These are phyloP conservation scores for Dyspetes luteomarginatus DNA, from an alignment of 2,888 invertebrate genomes.

Conservation along the genomic window DNA sequence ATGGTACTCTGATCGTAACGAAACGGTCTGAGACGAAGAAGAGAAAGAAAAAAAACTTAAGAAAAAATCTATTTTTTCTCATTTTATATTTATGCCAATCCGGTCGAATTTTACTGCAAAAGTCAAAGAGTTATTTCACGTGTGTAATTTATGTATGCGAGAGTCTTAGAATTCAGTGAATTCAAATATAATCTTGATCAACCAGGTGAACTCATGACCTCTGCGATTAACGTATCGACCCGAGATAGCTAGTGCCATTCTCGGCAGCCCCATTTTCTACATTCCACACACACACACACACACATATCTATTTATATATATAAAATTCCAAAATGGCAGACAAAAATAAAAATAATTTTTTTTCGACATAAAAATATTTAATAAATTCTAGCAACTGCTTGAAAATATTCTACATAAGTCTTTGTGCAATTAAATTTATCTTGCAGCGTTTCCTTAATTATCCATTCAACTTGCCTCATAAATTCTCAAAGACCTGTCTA, in stretches of 20 bases:
- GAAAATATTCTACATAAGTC: no score
- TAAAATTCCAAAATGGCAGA: no score
- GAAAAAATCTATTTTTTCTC: background rate
- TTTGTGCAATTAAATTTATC: no score
- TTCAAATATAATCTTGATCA: slow-evolving; percentile 28
- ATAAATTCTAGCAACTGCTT: no score
- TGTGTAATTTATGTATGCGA: background rate
- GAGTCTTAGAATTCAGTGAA: background rate
- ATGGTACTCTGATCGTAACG: background rate
- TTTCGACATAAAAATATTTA: no score
- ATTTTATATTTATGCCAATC: background rate
- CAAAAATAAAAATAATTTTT: no score
- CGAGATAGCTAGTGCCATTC: slow-evolving; percentile 55
- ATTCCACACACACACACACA: background rate
- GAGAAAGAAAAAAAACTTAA: background rate
- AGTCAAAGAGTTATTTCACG: background rate
- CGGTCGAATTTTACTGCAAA: background rate
- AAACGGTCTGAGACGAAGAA: no score
- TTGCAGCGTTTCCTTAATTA: no score
- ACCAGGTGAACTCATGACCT: slow-evolving; percentile 42
- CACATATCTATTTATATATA: background rate
- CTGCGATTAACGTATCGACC: slow-evolving; percentile 57
- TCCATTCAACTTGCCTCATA: no score
- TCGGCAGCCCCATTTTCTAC: slow-evolving; percentile 29
- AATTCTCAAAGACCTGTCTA: background rate